phyloP scores from a whole-genome alignment of 2,113 vertebrate genomes.

The Glaucidium brasilianum region DNA sequence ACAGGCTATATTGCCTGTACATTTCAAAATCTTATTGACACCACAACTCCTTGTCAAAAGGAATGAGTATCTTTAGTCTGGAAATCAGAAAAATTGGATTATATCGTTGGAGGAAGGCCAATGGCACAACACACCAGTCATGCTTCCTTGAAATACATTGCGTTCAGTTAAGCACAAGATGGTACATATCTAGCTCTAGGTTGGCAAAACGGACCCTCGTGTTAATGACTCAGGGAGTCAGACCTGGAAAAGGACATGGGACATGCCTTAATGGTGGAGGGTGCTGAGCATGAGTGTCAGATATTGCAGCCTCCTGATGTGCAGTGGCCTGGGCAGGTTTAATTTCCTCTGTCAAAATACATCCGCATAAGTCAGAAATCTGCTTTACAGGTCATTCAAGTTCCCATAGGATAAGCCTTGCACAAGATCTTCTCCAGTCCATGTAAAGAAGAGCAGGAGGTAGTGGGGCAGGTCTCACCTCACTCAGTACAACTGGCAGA shows the following conservation, averaged over 20 bases:
- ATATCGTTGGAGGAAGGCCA: neutral
- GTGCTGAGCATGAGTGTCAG: neutral
- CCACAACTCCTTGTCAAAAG: neutral
- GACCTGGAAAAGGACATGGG: neutral
- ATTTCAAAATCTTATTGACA: neutral
- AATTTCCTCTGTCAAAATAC: neutral
- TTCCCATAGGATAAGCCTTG: neutral
- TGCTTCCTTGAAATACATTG: neutral
- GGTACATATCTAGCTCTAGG: neutral
- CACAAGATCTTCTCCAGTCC: neutral
- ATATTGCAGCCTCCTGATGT: neutral
- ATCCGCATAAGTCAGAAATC: neutral
- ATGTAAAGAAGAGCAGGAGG: neutral
- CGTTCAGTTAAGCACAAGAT: neutral
- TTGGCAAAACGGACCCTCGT: neutral
- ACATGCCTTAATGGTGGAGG: neutral
- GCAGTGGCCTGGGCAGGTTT: neutral
- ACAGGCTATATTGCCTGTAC: neutral
- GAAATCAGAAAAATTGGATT: constrained; percentile 4
- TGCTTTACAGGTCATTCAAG: neutral
- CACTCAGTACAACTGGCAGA: neutral
- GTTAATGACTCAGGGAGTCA: rapidly evolving
- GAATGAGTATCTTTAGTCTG: neutral
- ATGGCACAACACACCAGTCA: neutral
- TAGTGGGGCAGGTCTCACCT: neutral